A percentile compares a stretch with the other conserved stretches of the same genome.
Conservation (phyloP, 1,140 invertebrate genomes). For the Sweltsa coloradensis region DNA sequence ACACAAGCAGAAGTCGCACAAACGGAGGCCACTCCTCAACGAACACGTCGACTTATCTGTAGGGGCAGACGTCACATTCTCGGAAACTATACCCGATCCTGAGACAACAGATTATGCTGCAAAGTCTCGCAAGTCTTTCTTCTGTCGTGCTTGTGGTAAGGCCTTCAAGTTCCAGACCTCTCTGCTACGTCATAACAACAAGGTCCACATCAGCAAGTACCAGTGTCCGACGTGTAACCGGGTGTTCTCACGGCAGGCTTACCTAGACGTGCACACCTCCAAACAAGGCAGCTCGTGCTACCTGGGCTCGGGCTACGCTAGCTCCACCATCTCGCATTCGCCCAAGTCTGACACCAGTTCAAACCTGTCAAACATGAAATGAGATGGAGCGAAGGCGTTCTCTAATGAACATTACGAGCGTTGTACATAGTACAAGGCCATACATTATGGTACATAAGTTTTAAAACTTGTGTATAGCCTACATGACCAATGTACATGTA, state of each 20-base stretch:
- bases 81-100: not conserved
- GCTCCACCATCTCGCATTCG: not conserved
- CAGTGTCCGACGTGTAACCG: slow-evolving; percentile 20
- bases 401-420: too few relatives aligned
- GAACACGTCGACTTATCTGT: slow-evolving; percentile 1
- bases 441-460: too few relatives aligned
- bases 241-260: slow-evolving; percentile 22
- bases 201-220: slow-evolving; percentile 22
- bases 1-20: slow-evolving; percentile 8
- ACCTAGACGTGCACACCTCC: slow-evolving; percentile 21
- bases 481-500: too few relatives aligned
- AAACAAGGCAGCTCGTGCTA: slow-evolving; percentile 22
- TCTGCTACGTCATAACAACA: slow-evolving; percentile 22
- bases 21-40: not conserved
- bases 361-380: slow-evolving; percentile 1
- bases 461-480: too few relatives aligned
- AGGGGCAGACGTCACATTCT: not conserved
- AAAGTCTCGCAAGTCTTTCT: slow-evolving; percentile 17
- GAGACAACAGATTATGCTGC: slow-evolving; percentile 8
- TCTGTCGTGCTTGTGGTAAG: slow-evolving; percentile 20
- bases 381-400: too few relatives aligned
- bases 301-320: slow-evolving; percentile 8
- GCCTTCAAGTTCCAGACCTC: slow-evolving; percentile 22
- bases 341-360: slow-evolving; percentile 2
- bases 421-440: too few relatives aligned